phyloP scores from a whole-genome alignment of 92 coral and sea anemone species.

The Metridium senile region DNA sequence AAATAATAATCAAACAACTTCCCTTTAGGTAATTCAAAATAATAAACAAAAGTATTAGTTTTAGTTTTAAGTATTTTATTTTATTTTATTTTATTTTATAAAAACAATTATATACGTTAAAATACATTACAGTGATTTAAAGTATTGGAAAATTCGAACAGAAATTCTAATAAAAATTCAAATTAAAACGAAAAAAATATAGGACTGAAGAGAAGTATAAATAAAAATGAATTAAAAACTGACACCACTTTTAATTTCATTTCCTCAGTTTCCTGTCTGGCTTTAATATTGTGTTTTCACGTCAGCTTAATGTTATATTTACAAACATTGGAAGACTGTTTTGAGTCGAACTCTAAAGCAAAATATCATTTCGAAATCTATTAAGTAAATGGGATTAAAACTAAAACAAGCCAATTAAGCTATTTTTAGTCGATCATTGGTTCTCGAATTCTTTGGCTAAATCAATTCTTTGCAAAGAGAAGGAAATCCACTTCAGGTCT shows the following conservation, averaged over 20 bases:
- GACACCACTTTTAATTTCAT: background rate
- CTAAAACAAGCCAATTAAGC: background rate
- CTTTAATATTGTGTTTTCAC: background rate
- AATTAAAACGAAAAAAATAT: too few relatives aligned
- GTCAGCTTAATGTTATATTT: background rate
- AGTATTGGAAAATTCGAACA: too few relatives aligned
- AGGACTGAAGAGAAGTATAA: too few relatives aligned
- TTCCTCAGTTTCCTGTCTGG: background rate
- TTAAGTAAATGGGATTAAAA: background rate
- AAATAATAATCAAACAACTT: too few relatives aligned
- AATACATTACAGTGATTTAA: too few relatives aligned
- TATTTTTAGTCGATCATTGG: background rate
- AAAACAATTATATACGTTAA: too few relatives aligned
- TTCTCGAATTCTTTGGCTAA: too few relatives aligned
- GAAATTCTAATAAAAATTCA: too few relatives aligned
- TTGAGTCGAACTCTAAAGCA: background rate
- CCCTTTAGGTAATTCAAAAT: too few relatives aligned
- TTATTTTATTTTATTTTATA: too few relatives aligned
- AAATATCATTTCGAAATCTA: background rate
- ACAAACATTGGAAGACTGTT: conserved; percentile 2
- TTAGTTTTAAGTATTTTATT: too few relatives aligned
- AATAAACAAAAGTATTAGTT: too few relatives aligned
- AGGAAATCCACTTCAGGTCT: conserved; percentile 11
- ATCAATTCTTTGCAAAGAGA: background rate
- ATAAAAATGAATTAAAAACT: background rate